A percentile compares a stretch with the other conserved stretches of the same genome.
Conservation (phyloP, 2,888 invertebrate species). For the Ceraclea dissimilis region DNA sequence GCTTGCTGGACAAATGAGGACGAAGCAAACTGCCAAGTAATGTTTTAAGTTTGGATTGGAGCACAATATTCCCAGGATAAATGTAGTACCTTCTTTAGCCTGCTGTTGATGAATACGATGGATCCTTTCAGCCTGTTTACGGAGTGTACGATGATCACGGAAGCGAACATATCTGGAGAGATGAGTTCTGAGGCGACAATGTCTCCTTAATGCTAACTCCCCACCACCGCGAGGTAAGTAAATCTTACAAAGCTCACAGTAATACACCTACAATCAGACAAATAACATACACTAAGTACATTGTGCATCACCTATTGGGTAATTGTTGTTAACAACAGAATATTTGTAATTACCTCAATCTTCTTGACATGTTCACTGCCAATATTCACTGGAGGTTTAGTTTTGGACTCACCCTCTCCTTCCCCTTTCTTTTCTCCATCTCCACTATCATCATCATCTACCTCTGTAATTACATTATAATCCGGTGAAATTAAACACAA, state of each 20-base stretch:
- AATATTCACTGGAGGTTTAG: conserved; percentile 59
- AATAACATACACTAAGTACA: not conserved
- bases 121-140: conserved; percentile 63
- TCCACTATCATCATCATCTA: conserved; percentile 49
- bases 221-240: conserved; percentile 59
- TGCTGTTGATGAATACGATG: conserved; percentile 52
- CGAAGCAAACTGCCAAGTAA: no score
- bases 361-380: conserved; percentile 72
- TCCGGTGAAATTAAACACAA: no score
- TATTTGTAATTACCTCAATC: conserved; percentile 65
- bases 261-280: conserved; percentile 47
- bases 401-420: conserved; percentile 39
- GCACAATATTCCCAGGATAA: not conserved
- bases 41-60: not conserved
- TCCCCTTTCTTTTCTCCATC: conserved; percentile 49
- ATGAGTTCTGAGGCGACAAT: conserved; percentile 70
- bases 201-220: conserved; percentile 55
- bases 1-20: no score
- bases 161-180: conserved; percentile 69
- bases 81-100: conserved; percentile 25
- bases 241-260: conserved; percentile 72
- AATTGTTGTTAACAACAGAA: no score
- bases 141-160: conserved; percentile 68
- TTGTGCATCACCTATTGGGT: not conserved
- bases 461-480: conserved; percentile 29